phyloP scores from a whole-genome alignment of 2,113 vertebrate genomes.

The Butastur rufipennis region DNA sequence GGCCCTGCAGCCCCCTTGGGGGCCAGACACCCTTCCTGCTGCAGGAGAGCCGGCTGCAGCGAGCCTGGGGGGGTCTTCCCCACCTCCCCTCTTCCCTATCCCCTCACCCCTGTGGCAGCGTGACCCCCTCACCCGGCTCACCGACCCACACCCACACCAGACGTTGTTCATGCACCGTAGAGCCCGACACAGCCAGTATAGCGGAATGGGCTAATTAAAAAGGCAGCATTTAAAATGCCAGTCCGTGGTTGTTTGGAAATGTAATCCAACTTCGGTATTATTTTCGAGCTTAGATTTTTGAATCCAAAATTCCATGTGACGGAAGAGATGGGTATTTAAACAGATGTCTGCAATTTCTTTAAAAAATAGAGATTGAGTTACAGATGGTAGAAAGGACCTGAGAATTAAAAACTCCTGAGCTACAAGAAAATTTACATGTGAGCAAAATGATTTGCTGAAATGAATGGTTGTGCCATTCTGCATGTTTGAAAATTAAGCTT shows the following conservation, averaged over 20 bases:
- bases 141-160: background rate
- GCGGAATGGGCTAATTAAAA: background rate
- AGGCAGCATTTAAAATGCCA: constrained; percentile 36
- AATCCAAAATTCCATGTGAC: constrained; percentile 58
- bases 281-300: constrained; percentile 49
- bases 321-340: constrained; percentile 67
- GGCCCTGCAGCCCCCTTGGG: background rate
- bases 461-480: constrained; percentile 22
- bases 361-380: constrained; percentile 64
- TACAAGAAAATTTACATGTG: constrained; percentile 55
- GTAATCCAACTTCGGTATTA: constrained; percentile 31
- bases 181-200: background rate
- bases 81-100: background rate
- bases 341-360: constrained; percentile 68
- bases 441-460: constrained; percentile 49
- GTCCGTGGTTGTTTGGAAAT: constrained; percentile 43
- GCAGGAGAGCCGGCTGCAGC: background rate
- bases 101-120: background rate
- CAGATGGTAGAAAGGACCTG: constrained; percentile 64
- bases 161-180: background rate
- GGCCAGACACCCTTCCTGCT: background rate
- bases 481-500: constrained; percentile 24
- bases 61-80: background rate
- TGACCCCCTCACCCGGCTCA: rapidly evolving
- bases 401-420: constrained; percentile 50